Evolutionary conservation across 2,113 vertebrate species (phyloP).

Genomic region (Oreocharis arfaki): DNA sequence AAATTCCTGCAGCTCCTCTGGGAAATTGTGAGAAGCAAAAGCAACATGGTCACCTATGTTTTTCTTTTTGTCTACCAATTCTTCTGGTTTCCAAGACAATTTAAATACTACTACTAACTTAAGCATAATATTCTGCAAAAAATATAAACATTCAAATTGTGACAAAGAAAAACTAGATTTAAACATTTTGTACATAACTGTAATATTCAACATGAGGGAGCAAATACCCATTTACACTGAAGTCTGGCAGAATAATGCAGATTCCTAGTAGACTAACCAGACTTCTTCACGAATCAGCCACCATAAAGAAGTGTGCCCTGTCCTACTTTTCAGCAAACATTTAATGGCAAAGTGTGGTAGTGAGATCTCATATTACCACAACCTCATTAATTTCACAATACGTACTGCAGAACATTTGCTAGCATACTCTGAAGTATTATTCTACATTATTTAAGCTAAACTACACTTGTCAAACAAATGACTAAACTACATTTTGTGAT

Average conservation of each 20-base stretch:
- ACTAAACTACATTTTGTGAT: neutral
- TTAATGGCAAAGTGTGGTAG: slow-evolving; percentile 1
- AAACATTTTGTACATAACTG: neutral
- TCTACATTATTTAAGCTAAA: slow-evolving; percentile 34
- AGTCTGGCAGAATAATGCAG: neutral
- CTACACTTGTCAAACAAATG: slow-evolving; percentile 34
- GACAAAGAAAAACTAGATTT: neutral
- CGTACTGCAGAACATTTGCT: slow-evolving; percentile 14
- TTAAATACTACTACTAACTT: neutral
- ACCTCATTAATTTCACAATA: slow-evolving; percentile 37
- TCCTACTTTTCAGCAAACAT: slow-evolving; percentile 5
- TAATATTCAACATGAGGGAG: neutral
- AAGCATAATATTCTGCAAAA: neutral
- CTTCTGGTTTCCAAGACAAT: neutral
- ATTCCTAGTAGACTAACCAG: neutral
- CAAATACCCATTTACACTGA: neutral
- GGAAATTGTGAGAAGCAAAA: neutral
- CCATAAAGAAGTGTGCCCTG: neutral
- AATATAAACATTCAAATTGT: neutral
- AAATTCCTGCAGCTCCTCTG: neutral
- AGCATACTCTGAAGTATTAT: slow-evolving; percentile 4
- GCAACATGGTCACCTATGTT: neutral
- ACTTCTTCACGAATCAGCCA: neutral
- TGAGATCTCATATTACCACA: slow-evolving; percentile 18
- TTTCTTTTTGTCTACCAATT: neutral